Percentiles rank a stretch among this genome's conserved stretches.
phyloP scores from a whole-genome alignment of 1,140 invertebrate species.

The Spodoptera frugiperda region DNA sequence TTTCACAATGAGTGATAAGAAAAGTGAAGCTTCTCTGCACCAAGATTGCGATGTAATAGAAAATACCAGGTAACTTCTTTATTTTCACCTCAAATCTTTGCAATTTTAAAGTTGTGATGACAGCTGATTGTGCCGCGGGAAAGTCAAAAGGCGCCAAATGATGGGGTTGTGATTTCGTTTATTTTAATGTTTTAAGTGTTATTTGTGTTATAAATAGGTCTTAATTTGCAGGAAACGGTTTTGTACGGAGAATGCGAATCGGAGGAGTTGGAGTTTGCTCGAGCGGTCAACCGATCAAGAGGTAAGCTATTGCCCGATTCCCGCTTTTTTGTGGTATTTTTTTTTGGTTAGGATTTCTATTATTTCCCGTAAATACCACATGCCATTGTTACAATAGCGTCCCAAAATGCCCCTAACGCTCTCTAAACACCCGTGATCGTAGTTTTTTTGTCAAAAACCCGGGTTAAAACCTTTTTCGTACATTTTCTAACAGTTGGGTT shows the following conservation, averaged over 20 bases:
- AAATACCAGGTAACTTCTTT: slow-evolving; percentile 68
- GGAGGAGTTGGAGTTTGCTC: slow-evolving; percentile 79
- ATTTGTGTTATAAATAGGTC: slow-evolving; percentile 45
- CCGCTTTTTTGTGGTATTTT: slow-evolving; percentile 62
- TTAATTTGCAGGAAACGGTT: slow-evolving; percentile 68
- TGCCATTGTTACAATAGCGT: background rate
- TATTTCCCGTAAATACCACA: background rate
- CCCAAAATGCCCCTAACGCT: background rate
- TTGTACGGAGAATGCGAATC: slow-evolving; percentile 63
- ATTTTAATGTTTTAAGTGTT: slow-evolving; percentile 39
- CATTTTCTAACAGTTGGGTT: background rate
- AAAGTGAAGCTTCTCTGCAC: slow-evolving; percentile 58
- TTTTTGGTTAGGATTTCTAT: slow-evolving; percentile 59
- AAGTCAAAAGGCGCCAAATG: slow-evolving; percentile 79
- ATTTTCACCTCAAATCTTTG: slow-evolving; percentile 25
- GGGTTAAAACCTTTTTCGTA: background rate
- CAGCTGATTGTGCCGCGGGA: slow-evolving; percentile 79
- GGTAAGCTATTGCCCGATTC: slow-evolving; percentile 63
- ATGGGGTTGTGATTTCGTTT: slow-evolving; percentile 47
- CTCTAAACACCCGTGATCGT: background rate
- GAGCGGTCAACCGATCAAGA: slow-evolving; percentile 73
- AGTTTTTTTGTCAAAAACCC: background rate
- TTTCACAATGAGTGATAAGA: slow-evolving; percentile 64
- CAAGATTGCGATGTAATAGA: slow-evolving; percentile 60
- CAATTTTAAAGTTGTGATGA: slow-evolving; percentile 60